Conservation (phyloP, 1,140 invertebrate species). For the Ceratosolen fusciceps region DNA sequence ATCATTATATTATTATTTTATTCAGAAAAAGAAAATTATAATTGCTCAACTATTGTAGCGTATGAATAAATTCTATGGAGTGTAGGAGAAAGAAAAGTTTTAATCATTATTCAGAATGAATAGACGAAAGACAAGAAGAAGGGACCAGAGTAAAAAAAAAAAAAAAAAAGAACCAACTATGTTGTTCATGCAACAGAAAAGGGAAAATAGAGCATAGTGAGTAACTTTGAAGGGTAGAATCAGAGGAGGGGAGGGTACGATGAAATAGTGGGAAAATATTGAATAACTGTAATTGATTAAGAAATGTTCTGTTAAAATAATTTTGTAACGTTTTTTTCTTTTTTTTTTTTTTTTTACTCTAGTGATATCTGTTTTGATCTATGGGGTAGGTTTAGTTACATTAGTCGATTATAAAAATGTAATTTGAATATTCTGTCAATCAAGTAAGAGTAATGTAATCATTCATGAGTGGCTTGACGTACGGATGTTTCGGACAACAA, state of each 20-base stretch:
- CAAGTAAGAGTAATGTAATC: no score
- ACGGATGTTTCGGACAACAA: background rate
- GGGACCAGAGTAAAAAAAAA: background rate
- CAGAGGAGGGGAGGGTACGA: background rate
- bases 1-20: no score
- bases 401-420: no score
- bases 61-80: background rate
- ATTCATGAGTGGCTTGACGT: no score
- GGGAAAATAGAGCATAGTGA: constrained; percentile 2
- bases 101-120: background rate
- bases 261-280: background rate
- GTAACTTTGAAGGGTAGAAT: background rate
- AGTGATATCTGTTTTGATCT: no score
- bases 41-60: background rate
- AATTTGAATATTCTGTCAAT: no score
- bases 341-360: no score
- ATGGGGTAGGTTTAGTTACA: no score
- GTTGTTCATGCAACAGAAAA: background rate
- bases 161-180: no score
- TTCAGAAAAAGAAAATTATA: no score
- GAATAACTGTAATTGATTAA: constrained; percentile 12
- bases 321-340: background rate
- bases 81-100: background rate
- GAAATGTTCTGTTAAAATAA: background rate
- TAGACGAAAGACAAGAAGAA: constrained; percentile 1